phyloP scores from a whole-genome alignment of 2,888 invertebrate genomes.

The Clitarchus hookeri region DNA sequence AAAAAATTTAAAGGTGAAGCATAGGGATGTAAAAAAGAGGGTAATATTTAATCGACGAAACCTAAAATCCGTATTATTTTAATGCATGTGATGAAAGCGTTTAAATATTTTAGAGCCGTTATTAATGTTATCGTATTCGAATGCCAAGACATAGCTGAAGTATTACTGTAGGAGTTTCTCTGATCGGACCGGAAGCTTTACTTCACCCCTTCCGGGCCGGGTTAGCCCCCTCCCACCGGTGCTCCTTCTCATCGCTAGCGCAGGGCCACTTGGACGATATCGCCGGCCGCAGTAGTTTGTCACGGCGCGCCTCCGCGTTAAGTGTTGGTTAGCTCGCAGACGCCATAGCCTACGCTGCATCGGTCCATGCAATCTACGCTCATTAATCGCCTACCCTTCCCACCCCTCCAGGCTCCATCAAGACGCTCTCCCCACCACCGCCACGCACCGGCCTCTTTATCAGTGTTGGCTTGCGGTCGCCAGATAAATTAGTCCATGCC shows the following conservation, averaged over 20 bases:
- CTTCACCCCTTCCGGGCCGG: not conserved
- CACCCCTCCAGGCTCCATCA: not conserved
- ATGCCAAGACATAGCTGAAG: no score
- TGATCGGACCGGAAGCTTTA: not conserved
- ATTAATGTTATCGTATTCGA: no score
- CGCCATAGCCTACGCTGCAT: not conserved
- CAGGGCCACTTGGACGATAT: not conserved
- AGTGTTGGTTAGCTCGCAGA: not conserved
- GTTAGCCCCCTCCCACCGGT: no score
- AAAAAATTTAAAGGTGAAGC: no score
- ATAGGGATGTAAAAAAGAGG: no score
- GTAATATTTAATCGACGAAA: no score
- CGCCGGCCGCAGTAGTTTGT: not conserved
- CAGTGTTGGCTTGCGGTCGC: not conserved
- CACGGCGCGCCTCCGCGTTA: not conserved
- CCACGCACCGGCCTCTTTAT: not conserved
- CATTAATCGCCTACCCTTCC: not conserved
- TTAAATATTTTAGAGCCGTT: no score
- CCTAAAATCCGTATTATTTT: no score
- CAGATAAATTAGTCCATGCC: not conserved
- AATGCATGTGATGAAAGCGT: no score
- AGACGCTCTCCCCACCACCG: not conserved
- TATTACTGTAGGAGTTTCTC: no score
- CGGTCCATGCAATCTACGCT: slow-evolving; percentile 9
- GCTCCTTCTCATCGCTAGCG: no score